Evolutionary conservation across 2,113 vertebrate species (phyloP).

Genomic region (Corapipo altera): DNA sequence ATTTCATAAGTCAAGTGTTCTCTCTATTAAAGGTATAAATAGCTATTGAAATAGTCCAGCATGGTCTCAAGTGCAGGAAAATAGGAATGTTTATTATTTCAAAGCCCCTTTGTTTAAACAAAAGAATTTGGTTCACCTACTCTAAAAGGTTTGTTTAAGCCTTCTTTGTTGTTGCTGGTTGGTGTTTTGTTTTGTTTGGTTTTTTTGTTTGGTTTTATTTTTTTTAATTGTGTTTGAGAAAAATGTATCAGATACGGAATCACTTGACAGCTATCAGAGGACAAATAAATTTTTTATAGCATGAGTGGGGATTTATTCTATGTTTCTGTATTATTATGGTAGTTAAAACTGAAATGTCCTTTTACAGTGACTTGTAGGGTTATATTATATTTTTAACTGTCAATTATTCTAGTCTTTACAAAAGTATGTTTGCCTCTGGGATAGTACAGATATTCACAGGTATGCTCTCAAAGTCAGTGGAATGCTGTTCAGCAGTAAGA

Average conservation of each 20-base stretch:
- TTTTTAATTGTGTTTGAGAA: background rate
- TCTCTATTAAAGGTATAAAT: background rate
- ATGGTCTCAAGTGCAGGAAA: background rate
- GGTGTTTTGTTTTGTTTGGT: background rate
- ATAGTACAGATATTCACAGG: background rate
- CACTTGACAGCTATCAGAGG: background rate
- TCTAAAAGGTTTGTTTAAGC: background rate
- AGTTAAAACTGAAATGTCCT: background rate
- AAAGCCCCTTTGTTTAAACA: background rate
- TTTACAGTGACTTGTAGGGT: fast-evolving
- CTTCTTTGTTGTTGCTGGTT: background rate
- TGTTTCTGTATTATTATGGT: background rate
- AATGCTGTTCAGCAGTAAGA: background rate
- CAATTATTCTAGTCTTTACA: background rate
- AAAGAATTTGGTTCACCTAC: background rate
- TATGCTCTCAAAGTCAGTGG: background rate
- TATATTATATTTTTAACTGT: background rate
- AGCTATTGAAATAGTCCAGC: background rate
- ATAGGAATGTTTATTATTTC: background rate
- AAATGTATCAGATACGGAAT: background rate
- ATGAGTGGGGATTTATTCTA: background rate
- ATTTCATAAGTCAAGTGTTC: background rate
- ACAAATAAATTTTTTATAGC: background rate
- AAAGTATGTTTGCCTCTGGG: background rate
- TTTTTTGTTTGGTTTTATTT: background rate